A percentile compares a stretch with the other conserved stretches of the same genome.
Conservation (phyloP, 2,888 invertebrate species). For the Phlogophora meticulosa region DNA sequence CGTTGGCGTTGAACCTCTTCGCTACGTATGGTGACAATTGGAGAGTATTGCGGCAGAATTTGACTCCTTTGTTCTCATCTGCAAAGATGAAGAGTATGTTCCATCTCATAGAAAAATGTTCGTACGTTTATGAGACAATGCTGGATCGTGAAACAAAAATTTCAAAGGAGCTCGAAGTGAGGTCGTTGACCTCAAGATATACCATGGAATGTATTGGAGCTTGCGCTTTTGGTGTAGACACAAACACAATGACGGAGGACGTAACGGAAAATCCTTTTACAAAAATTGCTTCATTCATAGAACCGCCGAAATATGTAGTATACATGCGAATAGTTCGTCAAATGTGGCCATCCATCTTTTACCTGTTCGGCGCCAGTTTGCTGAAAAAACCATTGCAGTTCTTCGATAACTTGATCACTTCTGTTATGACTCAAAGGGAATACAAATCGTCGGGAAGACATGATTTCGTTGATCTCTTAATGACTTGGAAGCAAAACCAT, state of each 20-base stretch:
- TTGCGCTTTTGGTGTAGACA: slow-evolving; percentile 45
- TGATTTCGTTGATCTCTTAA: slow-evolving; percentile 65
- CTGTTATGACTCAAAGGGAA: slow-evolving; percentile 54
- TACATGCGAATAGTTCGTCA: slow-evolving; percentile 18
- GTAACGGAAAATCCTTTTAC: slow-evolving; percentile 37
- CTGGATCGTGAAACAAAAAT: slow-evolving; percentile 47
- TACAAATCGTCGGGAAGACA: slow-evolving; percentile 56
- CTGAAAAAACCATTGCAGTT: slow-evolving; percentile 40
- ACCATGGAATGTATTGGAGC: slow-evolving; percentile 64
- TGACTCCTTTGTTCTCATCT: slow-evolving; percentile 65
- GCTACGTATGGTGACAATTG: slow-evolving; percentile 58
- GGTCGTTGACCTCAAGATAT: slow-evolving; percentile 48
- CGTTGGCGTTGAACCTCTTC: slow-evolving; percentile 52
- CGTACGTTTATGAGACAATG: slow-evolving; percentile 47
- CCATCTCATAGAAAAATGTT: slow-evolving; percentile 62
- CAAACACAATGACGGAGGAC: slow-evolving; percentile 48
- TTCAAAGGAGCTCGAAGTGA: slow-evolving; percentile 43
- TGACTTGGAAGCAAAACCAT: slow-evolving; percentile 60
- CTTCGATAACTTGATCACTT: slow-evolving; percentile 53
- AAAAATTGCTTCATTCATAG: not conserved
- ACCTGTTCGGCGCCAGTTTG: slow-evolving; percentile 29
- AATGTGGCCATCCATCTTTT: slow-evolving; percentile 49
- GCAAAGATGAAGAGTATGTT: slow-evolving; percentile 68
- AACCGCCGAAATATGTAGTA: slow-evolving; percentile 23
- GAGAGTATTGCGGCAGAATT: slow-evolving; percentile 64